Conservation (phyloP, 2,888 invertebrate genomes). For the Holacanthella duospinosa region DNA sequence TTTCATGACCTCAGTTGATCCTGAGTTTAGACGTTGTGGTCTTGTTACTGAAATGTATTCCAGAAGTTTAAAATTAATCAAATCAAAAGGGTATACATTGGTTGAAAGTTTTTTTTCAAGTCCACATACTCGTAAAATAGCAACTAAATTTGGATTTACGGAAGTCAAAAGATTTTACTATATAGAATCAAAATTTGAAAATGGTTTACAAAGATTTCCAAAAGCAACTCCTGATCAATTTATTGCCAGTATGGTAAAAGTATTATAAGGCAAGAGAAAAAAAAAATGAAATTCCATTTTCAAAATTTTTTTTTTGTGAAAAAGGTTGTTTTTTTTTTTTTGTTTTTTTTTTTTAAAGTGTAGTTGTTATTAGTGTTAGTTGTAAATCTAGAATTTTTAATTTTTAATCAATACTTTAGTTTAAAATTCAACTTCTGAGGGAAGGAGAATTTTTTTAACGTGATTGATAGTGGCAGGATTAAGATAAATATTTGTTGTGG, state of each 20-base stretch:
- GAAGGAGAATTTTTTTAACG: no score
- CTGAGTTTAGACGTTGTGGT: slow-evolving; percentile 10
- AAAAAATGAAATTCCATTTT: not conserved
- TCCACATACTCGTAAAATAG: slow-evolving; percentile 15
- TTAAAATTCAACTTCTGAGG: no score
- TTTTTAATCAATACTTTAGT: no score
- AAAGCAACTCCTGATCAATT: slow-evolving; percentile 8
- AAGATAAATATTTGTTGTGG: no score
- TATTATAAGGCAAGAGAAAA: not conserved
- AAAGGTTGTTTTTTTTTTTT: not conserved
- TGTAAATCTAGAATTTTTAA: no score
- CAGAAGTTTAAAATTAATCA: slow-evolving; percentile 7
- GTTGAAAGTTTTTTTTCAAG: slow-evolving; percentile 15
- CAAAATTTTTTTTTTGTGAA: not conserved
- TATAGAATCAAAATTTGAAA: slow-evolving; percentile 6
- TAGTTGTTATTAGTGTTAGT: no score
- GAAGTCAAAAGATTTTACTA: slow-evolving; percentile 3
- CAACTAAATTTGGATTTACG: slow-evolving; percentile 14
- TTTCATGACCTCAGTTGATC: slow-evolving; percentile 13
- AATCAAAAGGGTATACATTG: slow-evolving; percentile 4
- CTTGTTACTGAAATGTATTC: slow-evolving; percentile 17
- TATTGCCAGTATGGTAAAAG: not conserved
- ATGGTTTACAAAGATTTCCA: slow-evolving; percentile 10
- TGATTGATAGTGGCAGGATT: no score
- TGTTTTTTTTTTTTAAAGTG: not conserved